Conservation (phyloP, 2,797 vertebrate species). For the Epinephelus awoara region DNA sequence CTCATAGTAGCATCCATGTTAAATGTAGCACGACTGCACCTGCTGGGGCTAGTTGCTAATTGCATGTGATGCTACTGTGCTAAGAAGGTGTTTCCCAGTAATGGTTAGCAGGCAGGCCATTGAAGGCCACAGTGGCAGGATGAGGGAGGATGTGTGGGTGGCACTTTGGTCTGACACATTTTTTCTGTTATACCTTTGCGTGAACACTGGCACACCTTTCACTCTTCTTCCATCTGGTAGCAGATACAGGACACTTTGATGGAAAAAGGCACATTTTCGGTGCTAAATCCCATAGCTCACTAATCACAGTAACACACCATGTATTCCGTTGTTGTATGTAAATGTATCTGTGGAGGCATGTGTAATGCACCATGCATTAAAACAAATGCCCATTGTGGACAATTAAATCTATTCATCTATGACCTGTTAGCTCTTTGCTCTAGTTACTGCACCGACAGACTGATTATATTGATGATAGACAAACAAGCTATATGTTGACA, state of each 20-base stretch:
- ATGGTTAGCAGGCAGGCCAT: slow-evolving; percentile 52
- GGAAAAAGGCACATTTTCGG: not conserved
- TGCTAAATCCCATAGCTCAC: not conserved
- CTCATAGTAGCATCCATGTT: slow-evolving; percentile 15
- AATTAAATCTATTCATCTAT: not conserved
- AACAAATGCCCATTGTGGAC: not conserved
- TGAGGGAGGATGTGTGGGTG: slow-evolving; percentile 63
- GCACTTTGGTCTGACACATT: slow-evolving; percentile 64
- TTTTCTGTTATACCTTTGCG: slow-evolving; percentile 53
- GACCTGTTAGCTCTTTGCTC: slow-evolving; percentile 55
- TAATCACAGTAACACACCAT: not conserved
- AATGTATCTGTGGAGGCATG: not conserved
- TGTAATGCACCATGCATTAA: not conserved
- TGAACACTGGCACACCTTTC: not conserved
- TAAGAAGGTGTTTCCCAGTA: slow-evolving; percentile 59
- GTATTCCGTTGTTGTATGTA: not conserved
- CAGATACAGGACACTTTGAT: not conserved
- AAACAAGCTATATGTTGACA: slow-evolving; percentile 5
- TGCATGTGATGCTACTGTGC: slow-evolving; percentile 22
- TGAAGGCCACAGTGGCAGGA: slow-evolving; percentile 59
- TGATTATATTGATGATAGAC: slow-evolving; percentile 14
- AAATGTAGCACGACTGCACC: slow-evolving; percentile 31
- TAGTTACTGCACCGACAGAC: slow-evolving; percentile 32
- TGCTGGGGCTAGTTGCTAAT: slow-evolving; percentile 45
- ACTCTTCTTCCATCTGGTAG: not conserved